Evolutionary conservation across 2,113 vertebrate genomes (phyloP).

Genomic region (Microtus oregoni): DNA sequence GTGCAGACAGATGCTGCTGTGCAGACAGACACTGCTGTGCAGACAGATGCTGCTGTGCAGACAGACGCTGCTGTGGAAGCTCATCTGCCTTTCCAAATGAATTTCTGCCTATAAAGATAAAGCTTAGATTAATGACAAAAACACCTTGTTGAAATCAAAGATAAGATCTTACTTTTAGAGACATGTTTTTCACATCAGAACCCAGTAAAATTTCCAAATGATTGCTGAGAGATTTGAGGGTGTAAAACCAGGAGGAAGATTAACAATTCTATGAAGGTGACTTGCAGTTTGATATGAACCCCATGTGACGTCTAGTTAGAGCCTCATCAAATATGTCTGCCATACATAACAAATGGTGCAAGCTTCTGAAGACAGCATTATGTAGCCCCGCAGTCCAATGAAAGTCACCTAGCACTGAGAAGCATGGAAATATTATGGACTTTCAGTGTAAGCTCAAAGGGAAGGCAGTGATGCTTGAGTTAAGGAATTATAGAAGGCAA

Average conservation of each 20-base stretch:
- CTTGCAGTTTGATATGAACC: constrained; percentile 34
- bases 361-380: background rate
- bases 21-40: too few species aligned
- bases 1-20: too few species aligned
- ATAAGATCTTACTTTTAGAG: constrained; percentile 29
- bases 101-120: constrained; percentile 22
- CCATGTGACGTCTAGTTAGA: background rate
- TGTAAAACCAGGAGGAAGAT: background rate
- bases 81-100: background rate
- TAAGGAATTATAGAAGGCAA: constrained; percentile 6
- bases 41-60: too few species aligned
- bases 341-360: background rate
- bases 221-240: constrained; percentile 16
- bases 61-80: background rate
- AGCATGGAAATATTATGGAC: background rate
- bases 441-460: constrained; percentile 1
- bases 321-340: background rate
- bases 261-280: background rate
- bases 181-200: background rate
- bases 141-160: constrained; percentile 20
- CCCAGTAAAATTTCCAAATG: constrained; percentile 17
- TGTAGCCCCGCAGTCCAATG: background rate
- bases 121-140: constrained; percentile 4
- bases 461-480: background rate
- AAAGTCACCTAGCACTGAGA: background rate